Percentiles rank a stretch among this genome's conserved stretches.
These are phyloP conservation scores for Halichondria panicea DNA, from an alignment of 37 sponge, comb jelly and placozoan genomes.

Conservation along the genomic window DNA sequence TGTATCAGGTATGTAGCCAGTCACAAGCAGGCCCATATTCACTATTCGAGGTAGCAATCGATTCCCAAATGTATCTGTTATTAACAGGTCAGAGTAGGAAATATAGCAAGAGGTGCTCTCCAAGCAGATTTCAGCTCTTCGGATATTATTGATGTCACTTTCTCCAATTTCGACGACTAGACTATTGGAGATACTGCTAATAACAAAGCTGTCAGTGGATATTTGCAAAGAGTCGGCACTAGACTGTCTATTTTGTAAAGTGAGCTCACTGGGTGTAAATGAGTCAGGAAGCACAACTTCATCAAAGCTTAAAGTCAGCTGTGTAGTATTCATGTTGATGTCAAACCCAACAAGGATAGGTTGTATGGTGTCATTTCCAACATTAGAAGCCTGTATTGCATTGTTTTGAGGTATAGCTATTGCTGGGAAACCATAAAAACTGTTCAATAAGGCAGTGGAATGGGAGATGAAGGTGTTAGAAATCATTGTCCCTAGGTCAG, in stretches of 20 bases:
- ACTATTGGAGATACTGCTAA: conserved; percentile 31
- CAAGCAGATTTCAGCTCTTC: conserved; percentile 38
- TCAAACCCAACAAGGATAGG: conserved; percentile 66
- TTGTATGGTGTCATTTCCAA: conserved; percentile 53
- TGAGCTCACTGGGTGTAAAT: conserved; percentile 47
- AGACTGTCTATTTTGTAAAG: conserved; percentile 58
- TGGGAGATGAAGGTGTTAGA: conserved; percentile 66
- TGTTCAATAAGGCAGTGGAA: conserved; percentile 20
- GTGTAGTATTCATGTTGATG: conserved; percentile 66
- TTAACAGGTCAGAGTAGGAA: conserved; percentile 57
- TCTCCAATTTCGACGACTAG: conserved; percentile 52
- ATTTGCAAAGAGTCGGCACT: conserved; percentile 4
- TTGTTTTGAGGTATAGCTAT: conserved; percentile 27
- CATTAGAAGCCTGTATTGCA: conserved; percentile 40
- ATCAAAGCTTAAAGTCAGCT: conserved; percentile 64
- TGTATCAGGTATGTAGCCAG: conserved; percentile 61
- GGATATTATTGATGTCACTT: conserved; percentile 67
- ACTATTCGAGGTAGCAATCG: conserved; percentile 27
- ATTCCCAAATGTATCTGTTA: conserved; percentile 47
- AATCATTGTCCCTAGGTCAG: conserved; percentile 35
- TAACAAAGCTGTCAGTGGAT: conserved; percentile 22
- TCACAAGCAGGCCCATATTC: conserved; percentile 45
- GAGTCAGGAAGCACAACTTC: conserved; percentile 66
- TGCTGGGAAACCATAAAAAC: conserved; percentile 48
- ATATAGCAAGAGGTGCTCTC: conserved; percentile 43